These are phyloP conservation scores for Pseudochirops corinnae DNA, from an alignment of 2,797 vertebrate species.

Conservation along the genomic window DNA sequence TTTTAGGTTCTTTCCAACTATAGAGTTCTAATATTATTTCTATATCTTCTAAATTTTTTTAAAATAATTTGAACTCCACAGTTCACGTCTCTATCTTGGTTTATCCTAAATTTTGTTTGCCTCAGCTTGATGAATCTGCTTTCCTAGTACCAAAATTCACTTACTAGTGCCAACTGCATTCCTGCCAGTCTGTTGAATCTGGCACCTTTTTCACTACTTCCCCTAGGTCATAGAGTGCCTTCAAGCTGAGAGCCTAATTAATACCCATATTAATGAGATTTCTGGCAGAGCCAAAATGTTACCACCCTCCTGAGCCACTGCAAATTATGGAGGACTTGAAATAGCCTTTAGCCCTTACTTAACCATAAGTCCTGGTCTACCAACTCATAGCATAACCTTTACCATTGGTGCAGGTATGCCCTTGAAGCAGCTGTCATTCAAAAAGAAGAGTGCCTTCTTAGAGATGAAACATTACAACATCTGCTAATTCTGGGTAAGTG, in stretches of 20 bases:
- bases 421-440: background rate
- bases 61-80: background rate
- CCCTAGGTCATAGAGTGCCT: background rate
- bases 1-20: background rate
- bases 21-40: background rate
- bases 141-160: background rate
- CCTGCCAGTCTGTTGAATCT: background rate
- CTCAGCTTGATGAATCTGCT: background rate
- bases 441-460: background rate
- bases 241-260: conserved; percentile 1
- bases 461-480: background rate
- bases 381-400: background rate
- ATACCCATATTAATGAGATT: conserved; percentile 6
- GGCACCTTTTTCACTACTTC: background rate
- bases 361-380: background rate
- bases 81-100: background rate
- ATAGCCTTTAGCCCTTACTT: background rate
- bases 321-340: background rate
- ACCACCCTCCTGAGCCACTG: background rate
- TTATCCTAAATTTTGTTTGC: background rate
- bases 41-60: background rate
- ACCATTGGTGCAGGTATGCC: background rate
- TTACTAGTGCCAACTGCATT: background rate
- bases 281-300: background rate
- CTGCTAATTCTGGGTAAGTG: background rate